A percentile compares a stretch with the other conserved stretches of the same genome.
phyloP scores from a whole-genome alignment of 2,888 invertebrate species.

The Cantharis rustica region DNA sequence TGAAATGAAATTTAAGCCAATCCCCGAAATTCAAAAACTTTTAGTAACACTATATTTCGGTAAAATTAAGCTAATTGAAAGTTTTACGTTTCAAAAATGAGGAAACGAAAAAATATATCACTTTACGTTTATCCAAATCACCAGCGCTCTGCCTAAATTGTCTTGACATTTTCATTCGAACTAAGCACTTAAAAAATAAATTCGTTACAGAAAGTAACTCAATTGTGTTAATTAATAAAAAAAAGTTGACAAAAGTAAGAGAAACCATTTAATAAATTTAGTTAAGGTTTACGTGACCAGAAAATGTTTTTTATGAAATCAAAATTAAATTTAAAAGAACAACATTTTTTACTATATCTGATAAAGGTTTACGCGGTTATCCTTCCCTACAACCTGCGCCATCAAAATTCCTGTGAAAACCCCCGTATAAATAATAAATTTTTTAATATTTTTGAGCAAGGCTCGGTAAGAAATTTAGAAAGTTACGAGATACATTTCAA shows the following conservation, averaged over 20 bases:
- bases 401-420: neutral
- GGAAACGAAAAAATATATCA: neutral
- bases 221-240: neutral
- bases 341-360: neutral
- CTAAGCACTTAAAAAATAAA: neutral
- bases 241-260: neutral
- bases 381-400: neutral
- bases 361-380: no score
- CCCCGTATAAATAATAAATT: no score
- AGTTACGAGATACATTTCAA: no score
- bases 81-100: neutral
- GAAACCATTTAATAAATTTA: neutral
- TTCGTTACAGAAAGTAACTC: neutral
- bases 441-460: no score
- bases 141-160: neutral
- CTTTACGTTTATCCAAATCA: neutral
- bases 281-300: neutral
- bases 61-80: neutral
- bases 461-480: no score
- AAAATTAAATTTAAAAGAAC: neutral
- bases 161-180: neutral
- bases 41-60: neutral
- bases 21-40: neutral
- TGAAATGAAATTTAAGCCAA: neutral
- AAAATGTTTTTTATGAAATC: neutral